Evolutionary conservation across 2,113 vertebrate genomes (phyloP).

Genomic region (Ictalurus furcatus): DNA sequence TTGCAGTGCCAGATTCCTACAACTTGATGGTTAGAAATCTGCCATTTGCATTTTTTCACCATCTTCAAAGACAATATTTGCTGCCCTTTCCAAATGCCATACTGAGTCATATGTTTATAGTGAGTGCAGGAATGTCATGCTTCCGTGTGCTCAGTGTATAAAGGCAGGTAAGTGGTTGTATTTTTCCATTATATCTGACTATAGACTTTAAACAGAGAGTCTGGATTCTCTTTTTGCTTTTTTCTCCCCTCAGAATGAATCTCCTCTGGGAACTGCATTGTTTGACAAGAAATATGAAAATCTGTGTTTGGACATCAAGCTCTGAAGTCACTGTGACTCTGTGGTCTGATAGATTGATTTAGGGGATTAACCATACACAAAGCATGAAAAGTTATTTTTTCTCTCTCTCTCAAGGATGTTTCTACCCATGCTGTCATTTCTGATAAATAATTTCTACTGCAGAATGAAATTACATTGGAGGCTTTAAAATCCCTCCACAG

Average conservation of each 20-base stretch:
- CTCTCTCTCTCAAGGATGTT: neutral
- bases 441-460: neutral
- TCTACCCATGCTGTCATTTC: neutral
- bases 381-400: neutral
- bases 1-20: neutral
- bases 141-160: neutral
- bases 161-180: neutral
- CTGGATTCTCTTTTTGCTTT: neutral
- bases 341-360: neutral
- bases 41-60: neutral
- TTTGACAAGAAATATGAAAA: neutral
- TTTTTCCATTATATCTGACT: neutral
- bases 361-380: neutral
- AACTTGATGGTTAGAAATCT: neutral
- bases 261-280: neutral
- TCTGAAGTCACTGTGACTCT: neutral
- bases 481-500: constrained; percentile 17
- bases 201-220: neutral
- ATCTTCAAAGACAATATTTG: neutral
- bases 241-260: neutral
- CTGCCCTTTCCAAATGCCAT: neutral
- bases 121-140: neutral
- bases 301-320: neutral
- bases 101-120: neutral
- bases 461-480: constrained; percentile 3